phyloP scores from a whole-genome alignment of 2,113 vertebrate genomes.

The Corythoichthys haematopterus region DNA sequence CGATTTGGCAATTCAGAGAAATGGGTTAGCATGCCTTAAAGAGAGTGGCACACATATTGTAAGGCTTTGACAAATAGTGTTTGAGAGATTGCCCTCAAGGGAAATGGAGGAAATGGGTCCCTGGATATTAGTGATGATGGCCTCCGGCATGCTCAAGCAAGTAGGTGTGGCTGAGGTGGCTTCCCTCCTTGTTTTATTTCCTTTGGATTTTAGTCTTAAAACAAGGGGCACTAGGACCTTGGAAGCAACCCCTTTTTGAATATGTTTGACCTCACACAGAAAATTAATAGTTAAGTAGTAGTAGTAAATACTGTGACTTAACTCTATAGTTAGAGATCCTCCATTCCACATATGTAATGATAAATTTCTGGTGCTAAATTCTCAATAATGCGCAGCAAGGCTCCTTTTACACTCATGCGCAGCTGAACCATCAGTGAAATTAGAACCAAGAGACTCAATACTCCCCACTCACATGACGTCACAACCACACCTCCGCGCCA shows the following conservation, averaged over 20 bases:
- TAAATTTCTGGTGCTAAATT: too few relatives aligned
- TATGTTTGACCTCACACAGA: background rate
- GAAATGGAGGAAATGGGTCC: constrained; percentile 25
- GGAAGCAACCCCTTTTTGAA: background rate
- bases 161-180: constrained; percentile 57
- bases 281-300: background rate
- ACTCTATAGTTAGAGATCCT: too few relatives aligned
- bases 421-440: too few relatives aligned
- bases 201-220: constrained; percentile 38
- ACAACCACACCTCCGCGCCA: too few relatives aligned
- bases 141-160: constrained; percentile 17
- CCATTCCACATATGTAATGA: too few relatives aligned
- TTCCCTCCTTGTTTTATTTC: constrained; percentile 16
- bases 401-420: too few relatives aligned
- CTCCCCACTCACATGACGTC: too few relatives aligned
- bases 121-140: constrained; percentile 21
- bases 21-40: constrained; percentile 52
- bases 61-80: constrained; percentile 19
- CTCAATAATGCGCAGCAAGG: too few relatives aligned
- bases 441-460: too few relatives aligned
- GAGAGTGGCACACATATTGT: constrained; percentile 30
- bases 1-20: constrained; percentile 47
- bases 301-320: background rate
- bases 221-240: constrained; percentile 26
- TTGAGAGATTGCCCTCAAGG: constrained; percentile 28